These are phyloP conservation scores for Tenthredo scrophulariae DNA, from an alignment of 2,888 invertebrate genomes.

Conservation along the genomic window DNA sequence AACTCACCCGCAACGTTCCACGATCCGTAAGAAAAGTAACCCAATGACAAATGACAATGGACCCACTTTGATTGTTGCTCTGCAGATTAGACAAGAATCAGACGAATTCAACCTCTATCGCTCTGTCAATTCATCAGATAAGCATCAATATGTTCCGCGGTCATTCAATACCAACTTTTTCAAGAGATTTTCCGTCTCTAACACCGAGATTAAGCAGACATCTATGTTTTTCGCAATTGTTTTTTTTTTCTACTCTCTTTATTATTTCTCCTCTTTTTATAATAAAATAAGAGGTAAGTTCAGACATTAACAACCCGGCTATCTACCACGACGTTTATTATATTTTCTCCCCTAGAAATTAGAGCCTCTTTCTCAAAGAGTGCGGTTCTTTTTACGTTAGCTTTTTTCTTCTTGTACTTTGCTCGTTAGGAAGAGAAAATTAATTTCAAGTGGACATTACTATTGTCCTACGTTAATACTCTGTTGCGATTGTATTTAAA, in stretches of 20 bases:
- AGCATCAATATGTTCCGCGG: conserved; percentile 18
- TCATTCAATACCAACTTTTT: conserved; percentile 31
- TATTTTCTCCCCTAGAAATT: conserved; percentile 32
- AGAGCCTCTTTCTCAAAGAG: conserved; percentile 6
- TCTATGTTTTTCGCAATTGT: background rate
- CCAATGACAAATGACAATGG: conserved; percentile 15
- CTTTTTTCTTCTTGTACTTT: background rate
- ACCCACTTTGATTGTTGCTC: background rate
- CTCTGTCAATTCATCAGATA: conserved; percentile 28
- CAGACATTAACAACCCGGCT: conserved; percentile 26
- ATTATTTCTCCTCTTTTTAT: conserved; percentile 22
- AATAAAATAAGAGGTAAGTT: conserved; percentile 7
- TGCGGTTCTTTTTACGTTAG: conserved; percentile 6
- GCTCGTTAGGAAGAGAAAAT: conserved; percentile 38
- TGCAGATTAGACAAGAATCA: conserved; percentile 8
- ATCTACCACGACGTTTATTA: conserved; percentile 35
- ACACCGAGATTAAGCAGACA: conserved; percentile 24
- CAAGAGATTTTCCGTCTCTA: conserved; percentile 20
- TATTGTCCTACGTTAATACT: background rate
- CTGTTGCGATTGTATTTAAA: conserved; percentile 18
- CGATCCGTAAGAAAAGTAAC: background rate
- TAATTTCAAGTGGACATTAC: conserved; percentile 35
- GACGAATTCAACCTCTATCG: background rate
- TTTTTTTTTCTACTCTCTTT: conserved; percentile 51
- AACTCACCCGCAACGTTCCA: background rate